Evolutionary conservation across 2,113 vertebrate genomes (phyloP), one percentile per base, ranked within the genome.

Genomic region (Stercorarius parasiticus): DNA sequence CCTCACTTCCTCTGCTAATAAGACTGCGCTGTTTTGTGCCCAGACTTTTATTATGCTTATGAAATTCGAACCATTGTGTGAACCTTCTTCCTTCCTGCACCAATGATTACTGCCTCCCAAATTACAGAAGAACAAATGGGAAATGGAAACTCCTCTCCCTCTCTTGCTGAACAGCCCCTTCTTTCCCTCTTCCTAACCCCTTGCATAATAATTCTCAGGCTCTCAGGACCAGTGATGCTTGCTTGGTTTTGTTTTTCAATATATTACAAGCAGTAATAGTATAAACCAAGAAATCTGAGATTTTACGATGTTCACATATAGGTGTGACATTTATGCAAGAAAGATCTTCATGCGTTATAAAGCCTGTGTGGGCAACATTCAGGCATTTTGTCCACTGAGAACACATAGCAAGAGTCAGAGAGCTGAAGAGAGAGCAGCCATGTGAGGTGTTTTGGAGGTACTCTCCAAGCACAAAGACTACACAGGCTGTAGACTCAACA

Each of bases 1-100:
- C 98, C 98, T 99, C 98, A 98, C 97, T 98, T 98, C 98, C 97
- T 98, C 97, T 92, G 90, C 98, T 98, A 98, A 98, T 95, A 91
- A 98, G 98, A 88, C 97, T 87, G 70, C 55, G 42, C 82, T 97
- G 92, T 96, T 98, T 98, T 95, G 95, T 85, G 82, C 62, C 49
- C 65, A 87, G 77, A 91, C 64, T 95, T 91, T 56, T 62, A 86
- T 53, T 80, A 80, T 86, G 62, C 84, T 88, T 93, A 90, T 11
- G 56, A 93, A 96, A 66, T 83, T 86, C 81, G 66, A 86, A 72
- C 45, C 61, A 47, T 47, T 86, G 71, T 43, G 66, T 89, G 47
- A 96, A 73, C 38, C 45, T 90, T 64, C 61, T 92, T 94, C 69
- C 34, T 59, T 73, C 71, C 32, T 66, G 42, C 45, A 85, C 22